Evolutionary conservation across 2,888 invertebrate species (phyloP).

Genomic region (Emesis russula): DNA sequence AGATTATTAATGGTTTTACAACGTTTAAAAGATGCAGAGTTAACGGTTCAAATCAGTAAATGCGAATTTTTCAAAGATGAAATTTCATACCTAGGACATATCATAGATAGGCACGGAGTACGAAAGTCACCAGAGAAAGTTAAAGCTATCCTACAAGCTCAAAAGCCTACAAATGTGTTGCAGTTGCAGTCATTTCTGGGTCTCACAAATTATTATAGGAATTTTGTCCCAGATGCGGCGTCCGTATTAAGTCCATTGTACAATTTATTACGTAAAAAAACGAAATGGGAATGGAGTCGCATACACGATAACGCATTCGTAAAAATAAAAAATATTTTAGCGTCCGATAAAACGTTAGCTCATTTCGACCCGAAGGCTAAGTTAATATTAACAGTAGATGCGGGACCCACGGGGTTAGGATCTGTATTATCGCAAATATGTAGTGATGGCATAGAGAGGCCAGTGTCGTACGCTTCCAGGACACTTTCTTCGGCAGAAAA

Average conservation of each 20-base stretch:
- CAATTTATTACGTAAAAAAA: constrained; percentile 59
- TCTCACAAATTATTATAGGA: constrained; percentile 85
- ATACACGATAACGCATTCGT: constrained; percentile 49
- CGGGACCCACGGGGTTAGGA: constrained; percentile 59
- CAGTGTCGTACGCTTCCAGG: constrained; percentile 83
- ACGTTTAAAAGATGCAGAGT: constrained; percentile 62
- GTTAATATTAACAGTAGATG: constrained; percentile 66
- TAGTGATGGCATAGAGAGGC: constrained; percentile 61
- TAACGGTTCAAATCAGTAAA: constrained; percentile 64
- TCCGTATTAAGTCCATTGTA: constrained; percentile 76
- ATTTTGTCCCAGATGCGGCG: constrained; percentile 85
- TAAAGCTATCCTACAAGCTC: constrained; percentile 79
- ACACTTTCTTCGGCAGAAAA: constrained; percentile 79
- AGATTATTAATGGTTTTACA: constrained; percentile 57
- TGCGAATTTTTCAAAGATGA: constrained; percentile 71
- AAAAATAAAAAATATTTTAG: constrained; percentile 51
- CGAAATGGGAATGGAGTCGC: constrained; percentile 59
- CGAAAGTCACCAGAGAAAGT: constrained; percentile 77
- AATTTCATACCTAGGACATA: constrained; percentile 79
- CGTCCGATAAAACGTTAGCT: constrained; percentile 42
- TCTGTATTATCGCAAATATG: constrained; percentile 60
- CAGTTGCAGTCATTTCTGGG: constrained; percentile 85
- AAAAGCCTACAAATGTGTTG: constrained; percentile 68
- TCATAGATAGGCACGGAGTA: constrained; percentile 75
- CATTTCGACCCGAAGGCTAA: constrained; percentile 48